Evolutionary conservation across 2,113 vertebrate genomes (phyloP).

Genomic region (Mus musculus): GRCm39 chr11:92324001-92324500

Average conservation of each 20-base stretch:
- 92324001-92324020: background rate
- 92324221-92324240: too few relatives aligned
- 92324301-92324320: background rate
- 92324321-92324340: background rate
- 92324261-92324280: too few relatives aligned
- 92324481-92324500: background rate
- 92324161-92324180: background rate
- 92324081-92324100: background rate
- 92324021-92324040: background rate
- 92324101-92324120: fast-evolving
- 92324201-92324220: too few relatives aligned
- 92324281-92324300: too few relatives aligned
- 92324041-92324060: fast-evolving
- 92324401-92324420: fast-evolving
- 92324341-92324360: background rate
- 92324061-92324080: background rate
- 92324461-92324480: background rate
- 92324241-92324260: too few relatives aligned
- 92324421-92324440: background rate
- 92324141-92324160: background rate
- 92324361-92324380: background rate
- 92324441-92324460: background rate
- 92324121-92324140: fast-evolving
- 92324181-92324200: background rate
- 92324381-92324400: background rate